Conservation (phyloP, 2,797 vertebrate genomes). For the Poliocrania exsul region DNA sequence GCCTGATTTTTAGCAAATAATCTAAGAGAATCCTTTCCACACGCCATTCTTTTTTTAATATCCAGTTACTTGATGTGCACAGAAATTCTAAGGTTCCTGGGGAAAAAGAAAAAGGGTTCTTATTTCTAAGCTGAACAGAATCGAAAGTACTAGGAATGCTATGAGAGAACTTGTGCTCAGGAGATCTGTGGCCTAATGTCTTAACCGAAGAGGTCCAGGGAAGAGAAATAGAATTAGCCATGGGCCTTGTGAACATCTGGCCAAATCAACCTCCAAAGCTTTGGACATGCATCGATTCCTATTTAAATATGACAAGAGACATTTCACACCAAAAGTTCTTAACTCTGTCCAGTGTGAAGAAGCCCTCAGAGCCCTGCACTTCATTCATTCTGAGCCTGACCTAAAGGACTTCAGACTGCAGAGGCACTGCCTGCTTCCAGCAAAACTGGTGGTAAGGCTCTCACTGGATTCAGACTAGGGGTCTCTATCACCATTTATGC, state of each 20-base stretch:
- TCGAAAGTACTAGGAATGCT: background rate
- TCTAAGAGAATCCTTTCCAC: background rate
- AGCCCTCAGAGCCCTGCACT: background rate
- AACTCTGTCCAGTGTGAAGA: background rate
- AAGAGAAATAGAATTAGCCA: background rate
- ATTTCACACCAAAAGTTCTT: background rate
- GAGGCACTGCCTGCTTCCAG: background rate
- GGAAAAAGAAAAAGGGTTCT: background rate
- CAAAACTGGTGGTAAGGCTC: background rate
- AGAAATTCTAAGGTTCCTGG: background rate
- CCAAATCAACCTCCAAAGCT: background rate
- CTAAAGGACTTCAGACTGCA: background rate
- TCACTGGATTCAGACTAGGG: background rate
- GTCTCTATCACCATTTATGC: background rate
- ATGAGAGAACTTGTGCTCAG: background rate
- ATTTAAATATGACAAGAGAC: background rate
- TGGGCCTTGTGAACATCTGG: background rate
- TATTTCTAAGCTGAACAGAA: background rate
- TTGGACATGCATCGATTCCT: background rate
- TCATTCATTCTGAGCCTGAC: background rate
- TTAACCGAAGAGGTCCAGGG: background rate
- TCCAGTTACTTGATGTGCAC: background rate
- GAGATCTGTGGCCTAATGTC: background rate
- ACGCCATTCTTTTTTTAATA: background rate
- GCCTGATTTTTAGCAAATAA: background rate